These are phyloP conservation scores for Anser brachyrhynchus DNA, from an alignment of 2,113 vertebrate species.

Conservation along the genomic window DNA sequence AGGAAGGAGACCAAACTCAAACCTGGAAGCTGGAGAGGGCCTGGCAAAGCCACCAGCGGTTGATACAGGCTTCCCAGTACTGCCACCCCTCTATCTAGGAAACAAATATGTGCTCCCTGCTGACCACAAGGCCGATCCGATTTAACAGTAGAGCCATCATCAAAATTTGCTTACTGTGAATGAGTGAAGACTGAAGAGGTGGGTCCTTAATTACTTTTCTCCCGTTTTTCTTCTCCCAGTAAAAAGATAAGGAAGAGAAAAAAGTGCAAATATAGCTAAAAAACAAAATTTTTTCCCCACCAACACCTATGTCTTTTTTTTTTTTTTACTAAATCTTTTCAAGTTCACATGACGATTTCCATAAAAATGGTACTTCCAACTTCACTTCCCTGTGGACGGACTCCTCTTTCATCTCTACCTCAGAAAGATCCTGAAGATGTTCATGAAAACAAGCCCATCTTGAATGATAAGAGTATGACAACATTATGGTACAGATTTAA, in stretches of 20 bases:
- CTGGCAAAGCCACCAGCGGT: background rate
- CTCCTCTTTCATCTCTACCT: background rate
- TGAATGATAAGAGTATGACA: background rate
- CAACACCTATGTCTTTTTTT: background rate
- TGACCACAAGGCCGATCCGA: background rate
- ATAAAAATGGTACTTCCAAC: background rate
- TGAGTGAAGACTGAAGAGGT: background rate
- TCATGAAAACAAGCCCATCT: background rate
- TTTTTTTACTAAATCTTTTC: background rate
- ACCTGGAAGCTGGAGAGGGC: background rate
- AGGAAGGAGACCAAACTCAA: background rate
- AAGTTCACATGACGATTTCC: background rate
- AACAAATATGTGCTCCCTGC: background rate
- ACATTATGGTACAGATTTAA: background rate
- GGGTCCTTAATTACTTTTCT: background rate
- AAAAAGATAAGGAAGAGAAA: background rate
- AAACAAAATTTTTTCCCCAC: background rate
- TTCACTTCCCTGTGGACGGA: background rate
- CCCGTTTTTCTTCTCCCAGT: too few species aligned
- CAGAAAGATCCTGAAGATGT: background rate
- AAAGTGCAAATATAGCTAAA: background rate
- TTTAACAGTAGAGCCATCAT: background rate
- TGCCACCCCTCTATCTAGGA: background rate
- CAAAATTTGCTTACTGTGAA: background rate
- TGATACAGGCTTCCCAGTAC: background rate